Evolutionary conservation across 2,888 invertebrate species (phyloP), one percentile per base, ranked within the genome.

Genomic region (Pandemis corylana): DNA sequence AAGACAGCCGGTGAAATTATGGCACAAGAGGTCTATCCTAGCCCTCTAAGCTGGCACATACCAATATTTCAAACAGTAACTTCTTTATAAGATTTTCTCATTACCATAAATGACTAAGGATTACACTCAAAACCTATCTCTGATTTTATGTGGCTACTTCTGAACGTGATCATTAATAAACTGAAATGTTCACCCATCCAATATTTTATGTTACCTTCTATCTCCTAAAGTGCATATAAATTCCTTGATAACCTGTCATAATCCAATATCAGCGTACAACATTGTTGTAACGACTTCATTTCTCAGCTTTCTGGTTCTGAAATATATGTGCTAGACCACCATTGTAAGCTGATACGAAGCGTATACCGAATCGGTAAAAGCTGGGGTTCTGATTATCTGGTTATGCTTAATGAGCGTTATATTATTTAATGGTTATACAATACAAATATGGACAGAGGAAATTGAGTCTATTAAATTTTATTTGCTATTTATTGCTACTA

Each of bases 381-480:
- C 36, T 12, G 28, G 15, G 65, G 56, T 36, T 46, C 56, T 36
- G 28, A 7, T 7, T 46, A 13, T 59, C 56, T 71, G 71, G 59
- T 36, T 15, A 15, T 15, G 3, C 41, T 71, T 65, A 71, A 71
- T 59, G 65, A 71, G 71, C 56, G 46, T 65, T 71, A 65, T 71
- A 65, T 65, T 65, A 71, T 71, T 65, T 59, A 46, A 56, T 71
- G 65, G 56, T 46, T 44, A 46, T 65, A 65, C 56, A 71, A 44
- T 71, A 42, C 71, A 56, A 56, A 71, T 65, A 65, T 56, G 71
- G 59, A 41, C 28, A 53, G 28, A 71, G 65, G 68, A 69, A 67
- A 67, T 66, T 67, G 67, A 53, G 51, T 15, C 51, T 36, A 53
- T 67, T 67, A 53, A 67, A 53, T 13, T 67, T 67, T 67, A 67